Conservation (phyloP, 2,888 invertebrate genomes). For the Mesochorus sp. region DNA sequence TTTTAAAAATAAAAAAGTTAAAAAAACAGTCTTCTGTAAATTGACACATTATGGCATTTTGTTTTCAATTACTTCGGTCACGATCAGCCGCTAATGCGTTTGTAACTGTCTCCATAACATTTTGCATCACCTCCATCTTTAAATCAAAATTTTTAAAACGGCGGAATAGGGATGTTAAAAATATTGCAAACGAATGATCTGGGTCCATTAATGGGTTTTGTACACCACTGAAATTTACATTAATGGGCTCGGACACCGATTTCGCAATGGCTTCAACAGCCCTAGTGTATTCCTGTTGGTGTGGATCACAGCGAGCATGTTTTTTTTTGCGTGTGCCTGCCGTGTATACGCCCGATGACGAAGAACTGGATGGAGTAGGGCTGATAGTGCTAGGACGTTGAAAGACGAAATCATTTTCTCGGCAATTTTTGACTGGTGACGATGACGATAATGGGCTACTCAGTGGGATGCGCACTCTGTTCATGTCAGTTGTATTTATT, state of each 20-base stretch:
- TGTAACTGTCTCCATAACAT: slow-evolving; percentile 13
- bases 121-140: slow-evolving; percentile 14
- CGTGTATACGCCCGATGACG: slow-evolving; percentile 24
- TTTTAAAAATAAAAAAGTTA: slow-evolving; percentile 14
- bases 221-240: slow-evolving; percentile 11
- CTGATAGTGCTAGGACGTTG: slow-evolving; percentile 16
- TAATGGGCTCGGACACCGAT: slow-evolving; percentile 12
- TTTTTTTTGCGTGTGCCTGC: slow-evolving; percentile 18
- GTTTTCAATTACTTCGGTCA: neutral
- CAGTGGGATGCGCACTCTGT: slow-evolving; percentile 2
- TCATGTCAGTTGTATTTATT: slow-evolving; percentile 1
- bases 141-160: slow-evolving; percentile 10
- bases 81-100: slow-evolving; percentile 2
- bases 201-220: slow-evolving; percentile 7
- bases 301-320: slow-evolving; percentile 8
- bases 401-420: slow-evolving; percentile 12
- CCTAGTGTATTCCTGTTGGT: slow-evolving; percentile 18
- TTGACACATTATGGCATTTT: neutral
- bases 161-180: slow-evolving; percentile 6
- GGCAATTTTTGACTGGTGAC: slow-evolving; percentile 12
- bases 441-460: slow-evolving; percentile 12
- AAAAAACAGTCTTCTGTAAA: neutral
- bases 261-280: slow-evolving; percentile 15
- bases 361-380: slow-evolving; percentile 14
- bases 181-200: slow-evolving; percentile 11